These are phyloP conservation scores for Hylyphantes graminicola DNA, from an alignment of 1,140 invertebrate species.

Conservation along the genomic window DNA sequence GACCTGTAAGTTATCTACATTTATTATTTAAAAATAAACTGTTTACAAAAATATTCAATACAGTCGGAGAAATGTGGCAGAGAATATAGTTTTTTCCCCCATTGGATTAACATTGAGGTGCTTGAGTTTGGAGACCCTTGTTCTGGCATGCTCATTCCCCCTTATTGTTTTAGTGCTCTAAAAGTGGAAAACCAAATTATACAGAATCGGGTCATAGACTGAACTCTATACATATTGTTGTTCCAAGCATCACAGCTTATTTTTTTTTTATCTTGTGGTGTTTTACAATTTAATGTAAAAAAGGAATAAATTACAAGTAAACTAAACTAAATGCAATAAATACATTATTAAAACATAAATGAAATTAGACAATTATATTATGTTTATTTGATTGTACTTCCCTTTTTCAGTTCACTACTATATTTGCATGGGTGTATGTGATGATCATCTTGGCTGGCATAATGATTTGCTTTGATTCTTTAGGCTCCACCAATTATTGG, in stretches of 20 bases:
- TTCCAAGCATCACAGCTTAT: neutral
- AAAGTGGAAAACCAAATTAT: too few species aligned
- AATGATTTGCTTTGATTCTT: conserved; percentile 29
- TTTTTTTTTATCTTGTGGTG: neutral
- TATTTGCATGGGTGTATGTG: conserved; percentile 13
- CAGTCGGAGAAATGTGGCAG: too few species aligned
- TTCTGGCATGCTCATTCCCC: too few species aligned
- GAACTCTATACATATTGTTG: neutral
- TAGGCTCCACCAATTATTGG: conserved; percentile 47
- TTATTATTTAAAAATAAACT: too few species aligned
- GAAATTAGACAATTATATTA: neutral
- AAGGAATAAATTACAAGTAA: neutral
- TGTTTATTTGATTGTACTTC: neutral
- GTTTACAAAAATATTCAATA: too few species aligned
- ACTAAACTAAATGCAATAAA: neutral
- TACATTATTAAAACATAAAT: neutral
- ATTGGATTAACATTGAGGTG: too few species aligned
- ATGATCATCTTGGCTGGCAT: neutral
- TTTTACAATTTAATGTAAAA: neutral
- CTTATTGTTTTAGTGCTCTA: too few species aligned
- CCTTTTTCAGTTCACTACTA: conserved; percentile 17
- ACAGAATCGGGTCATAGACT: too few species aligned
- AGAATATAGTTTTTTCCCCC: too few species aligned
- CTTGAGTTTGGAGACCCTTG: too few species aligned
- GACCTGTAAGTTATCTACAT: too few species aligned